These are phyloP conservation scores for Sminthopsis crassicaudata DNA, from an alignment of 2,113 vertebrate species.

Conservation along the genomic window DNA sequence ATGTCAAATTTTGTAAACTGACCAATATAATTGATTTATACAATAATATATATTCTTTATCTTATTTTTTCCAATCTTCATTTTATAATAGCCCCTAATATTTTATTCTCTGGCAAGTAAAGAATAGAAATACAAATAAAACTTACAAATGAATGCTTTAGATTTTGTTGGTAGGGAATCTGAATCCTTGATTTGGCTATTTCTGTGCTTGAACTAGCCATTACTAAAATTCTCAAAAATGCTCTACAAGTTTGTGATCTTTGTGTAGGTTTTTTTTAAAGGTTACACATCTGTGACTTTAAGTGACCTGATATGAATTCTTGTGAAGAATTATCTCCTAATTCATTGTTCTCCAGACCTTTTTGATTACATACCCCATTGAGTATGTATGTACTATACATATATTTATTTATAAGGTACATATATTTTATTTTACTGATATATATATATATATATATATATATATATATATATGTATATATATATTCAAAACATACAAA, in stretches of 20 bases:
- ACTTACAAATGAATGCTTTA: neutral
- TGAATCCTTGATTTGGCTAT: neutral
- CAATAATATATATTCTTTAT: neutral
- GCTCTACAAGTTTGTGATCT: neutral
- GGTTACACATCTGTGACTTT: neutral
- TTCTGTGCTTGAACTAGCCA: neutral
- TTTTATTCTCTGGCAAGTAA: neutral
- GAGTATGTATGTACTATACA: no score
- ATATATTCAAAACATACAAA: neutral
- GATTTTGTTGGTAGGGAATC: neutral
- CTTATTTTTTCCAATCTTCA: neutral
- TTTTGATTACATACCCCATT: neutral
- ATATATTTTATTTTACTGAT: neutral
- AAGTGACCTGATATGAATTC: neutral
- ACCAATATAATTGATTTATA: conserved; percentile 28
- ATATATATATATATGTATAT: no score
- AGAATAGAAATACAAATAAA: neutral
- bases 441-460: no score
- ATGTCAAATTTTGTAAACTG: neutral
- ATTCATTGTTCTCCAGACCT: neutral
- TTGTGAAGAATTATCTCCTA: neutral
- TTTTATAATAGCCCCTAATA: neutral
- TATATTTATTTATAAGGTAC: neutral
- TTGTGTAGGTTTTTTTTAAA: neutral
- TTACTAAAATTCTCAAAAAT: neutral